These are phyloP conservation scores for Crotophaga sulcirostris DNA, from an alignment of 2,113 vertebrate genomes.

Conservation along the genomic window DNA sequence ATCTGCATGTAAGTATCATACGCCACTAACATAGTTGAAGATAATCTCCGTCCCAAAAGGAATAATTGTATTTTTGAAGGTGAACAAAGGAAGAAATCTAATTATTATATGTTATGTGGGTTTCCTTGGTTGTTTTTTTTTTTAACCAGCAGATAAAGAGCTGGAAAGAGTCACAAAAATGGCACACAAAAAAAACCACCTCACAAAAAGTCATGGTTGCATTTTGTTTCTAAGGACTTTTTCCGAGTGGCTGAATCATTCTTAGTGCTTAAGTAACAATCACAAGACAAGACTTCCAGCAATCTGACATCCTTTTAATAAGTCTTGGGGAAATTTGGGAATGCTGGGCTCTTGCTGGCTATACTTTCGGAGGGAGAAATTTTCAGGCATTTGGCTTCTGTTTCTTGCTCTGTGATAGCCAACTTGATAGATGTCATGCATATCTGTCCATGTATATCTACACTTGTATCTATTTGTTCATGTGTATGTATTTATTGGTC, in stretches of 20 bases:
- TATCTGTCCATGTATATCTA: background rate
- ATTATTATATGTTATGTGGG: background rate
- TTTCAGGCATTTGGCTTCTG: background rate
- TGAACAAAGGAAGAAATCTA: background rate
- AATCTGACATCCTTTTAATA: background rate
- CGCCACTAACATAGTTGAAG: background rate
- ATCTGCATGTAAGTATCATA: background rate
- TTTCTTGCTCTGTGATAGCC: background rate
- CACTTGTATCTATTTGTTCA: background rate
- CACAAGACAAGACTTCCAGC: background rate
- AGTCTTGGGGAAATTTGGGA: background rate
- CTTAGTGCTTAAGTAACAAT: background rate
- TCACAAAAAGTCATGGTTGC: background rate
- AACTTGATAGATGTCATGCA: background rate
- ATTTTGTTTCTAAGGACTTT: background rate
- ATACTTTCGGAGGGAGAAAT: background rate
- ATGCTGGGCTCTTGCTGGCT: background rate
- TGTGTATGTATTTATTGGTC: background rate
- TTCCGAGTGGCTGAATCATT: background rate
- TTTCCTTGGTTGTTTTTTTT: background rate
- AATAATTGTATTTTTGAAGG: background rate
- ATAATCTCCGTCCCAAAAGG: background rate
- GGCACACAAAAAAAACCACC: background rate
- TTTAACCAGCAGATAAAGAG: background rate
- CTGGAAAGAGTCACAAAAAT: background rate